Conservation (phyloP, 1,140 invertebrate species). For the Aricia agestis region DNA sequence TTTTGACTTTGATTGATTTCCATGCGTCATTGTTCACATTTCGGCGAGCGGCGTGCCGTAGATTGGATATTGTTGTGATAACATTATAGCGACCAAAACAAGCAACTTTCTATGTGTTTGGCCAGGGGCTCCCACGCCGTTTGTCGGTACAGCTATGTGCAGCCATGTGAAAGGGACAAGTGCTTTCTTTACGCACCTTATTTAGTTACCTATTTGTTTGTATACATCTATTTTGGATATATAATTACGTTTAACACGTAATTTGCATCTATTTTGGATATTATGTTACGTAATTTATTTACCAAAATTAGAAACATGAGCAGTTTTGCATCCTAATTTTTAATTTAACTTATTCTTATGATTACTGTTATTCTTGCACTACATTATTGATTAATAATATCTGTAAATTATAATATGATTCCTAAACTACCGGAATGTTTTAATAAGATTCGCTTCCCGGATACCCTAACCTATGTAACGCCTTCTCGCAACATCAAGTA, state of each 20-base stretch:
- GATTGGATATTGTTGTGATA: slow-evolving; percentile 6
- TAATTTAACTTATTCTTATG: too few relatives aligned
- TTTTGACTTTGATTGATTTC: neutral
- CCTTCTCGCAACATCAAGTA: neutral
- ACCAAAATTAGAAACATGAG: too few relatives aligned
- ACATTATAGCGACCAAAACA: neutral
- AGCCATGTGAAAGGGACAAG: slow-evolving; percentile 40
- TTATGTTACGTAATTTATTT: too few relatives aligned
- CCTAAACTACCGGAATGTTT: neutral
- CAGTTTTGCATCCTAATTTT: too few relatives aligned
- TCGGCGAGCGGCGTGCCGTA: neutral
- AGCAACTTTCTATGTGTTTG: slow-evolving; percentile 49
- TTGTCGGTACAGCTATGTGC: slow-evolving; percentile 39
- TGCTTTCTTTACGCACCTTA: slow-evolving; percentile 23
- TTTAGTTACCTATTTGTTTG: neutral
- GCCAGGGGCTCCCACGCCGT: slow-evolving; percentile 52
- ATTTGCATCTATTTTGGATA: too few relatives aligned
- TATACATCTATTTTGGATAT: too few relatives aligned
- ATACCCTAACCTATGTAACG: neutral
- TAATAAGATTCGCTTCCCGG: neutral
- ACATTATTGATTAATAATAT: neutral
- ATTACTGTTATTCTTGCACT: too few relatives aligned
- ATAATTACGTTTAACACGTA: too few relatives aligned
- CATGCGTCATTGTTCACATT: neutral
- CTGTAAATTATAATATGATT: neutral